Evolutionary conservation across 1,140 invertebrate genomes (phyloP), one percentile per base, ranked within the genome.

Genomic region (Diabrotica undecimpunctata): DNA sequence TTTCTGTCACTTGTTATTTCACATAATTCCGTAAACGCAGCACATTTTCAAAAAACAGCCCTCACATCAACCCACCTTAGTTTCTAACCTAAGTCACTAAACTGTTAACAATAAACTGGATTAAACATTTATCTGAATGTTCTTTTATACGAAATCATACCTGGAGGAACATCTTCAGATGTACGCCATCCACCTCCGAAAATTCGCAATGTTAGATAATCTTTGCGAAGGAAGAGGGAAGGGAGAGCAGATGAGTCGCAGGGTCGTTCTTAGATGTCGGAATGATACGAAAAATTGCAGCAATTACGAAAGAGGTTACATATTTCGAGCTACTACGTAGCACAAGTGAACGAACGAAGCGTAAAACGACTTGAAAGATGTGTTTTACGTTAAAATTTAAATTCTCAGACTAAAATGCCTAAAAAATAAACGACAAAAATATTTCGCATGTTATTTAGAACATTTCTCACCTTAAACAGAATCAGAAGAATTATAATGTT

Each of bases 131-230:
- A 52, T 62, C 61, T 54, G 25, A 46, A 11, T 38, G 14, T 54
- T n/a, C 14, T 54, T 62, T 39, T 62, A 62, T 54, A 54, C 41
- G 53, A 62, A 54, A 39, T 62, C 51, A 54, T 13, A 25, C n/a
- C 61, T 38, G 52, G 38, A 38, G 9, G 12, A 39, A 52, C 52
- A 62, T 62, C 37, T 54, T 37, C 25, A 38, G 14, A 54, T 37
- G n/a, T 3, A 54, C n/a, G 25, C 25, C 54, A 53, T 25, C 61
- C 12, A 62, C 54, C 52, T 62, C 61, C 52, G 37, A 54, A 62
- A 62, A 57, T 57, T 57, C 41, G 55, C 10, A 35, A 38, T 38
- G 55, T 36, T 57, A 57, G 55, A 57, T 57, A 57, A 57, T 57
- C 37, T 37, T 12, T 6, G 25, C 36, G 8, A n/a, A 46, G 36